Evolutionary conservation across 1,140 invertebrate genomes (phyloP).

Genomic region (Hyposmocoma kahamanoa): DNA sequence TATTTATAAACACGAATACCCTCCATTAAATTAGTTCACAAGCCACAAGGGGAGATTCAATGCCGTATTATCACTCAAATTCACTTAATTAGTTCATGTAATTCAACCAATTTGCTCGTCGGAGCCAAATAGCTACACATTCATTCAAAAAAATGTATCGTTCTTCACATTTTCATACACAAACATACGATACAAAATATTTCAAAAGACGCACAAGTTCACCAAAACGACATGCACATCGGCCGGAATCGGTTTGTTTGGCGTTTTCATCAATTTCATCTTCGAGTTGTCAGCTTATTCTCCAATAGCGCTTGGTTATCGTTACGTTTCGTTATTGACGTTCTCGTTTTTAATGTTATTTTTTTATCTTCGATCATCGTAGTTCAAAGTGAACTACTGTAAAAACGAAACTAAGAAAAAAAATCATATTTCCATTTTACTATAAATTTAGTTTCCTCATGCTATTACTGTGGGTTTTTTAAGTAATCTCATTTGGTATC

Average conservation of each 20-base stretch:
- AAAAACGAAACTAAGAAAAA: too few species aligned
- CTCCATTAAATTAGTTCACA: slow-evolving; percentile 39
- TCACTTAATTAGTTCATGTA: slow-evolving; percentile 8
- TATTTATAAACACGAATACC: slow-evolving; percentile 70
- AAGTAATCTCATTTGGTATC: too few species aligned
- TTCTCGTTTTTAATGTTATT: too few species aligned
- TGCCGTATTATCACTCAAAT: slow-evolving; percentile 22
- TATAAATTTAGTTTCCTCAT: too few species aligned
- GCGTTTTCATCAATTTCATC: slow-evolving; percentile 18
- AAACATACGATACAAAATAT: slow-evolving; percentile 35
- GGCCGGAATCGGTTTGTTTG: slow-evolving; percentile 33
- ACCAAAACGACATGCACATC: slow-evolving; percentile 31
- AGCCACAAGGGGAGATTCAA: slow-evolving; percentile 21
- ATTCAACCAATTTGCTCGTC: slow-evolving; percentile 3
- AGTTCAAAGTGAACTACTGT: too few species aligned
- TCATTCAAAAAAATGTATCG: slow-evolving; percentile 27
- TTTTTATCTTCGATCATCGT: too few species aligned
- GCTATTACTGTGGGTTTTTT: too few species aligned
- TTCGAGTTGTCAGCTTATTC: slow-evolving; percentile 12
- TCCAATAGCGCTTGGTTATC: too few species aligned
- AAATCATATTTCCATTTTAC: too few species aligned
- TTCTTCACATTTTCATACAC: slow-evolving; percentile 48
- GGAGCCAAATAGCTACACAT: slow-evolving; percentile 11
- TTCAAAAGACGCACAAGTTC: slow-evolving; percentile 22
- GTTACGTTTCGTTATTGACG: too few species aligned